Conservation (phyloP, 2,113 vertebrate genomes). For the Gorsachius goisagi region DNA sequence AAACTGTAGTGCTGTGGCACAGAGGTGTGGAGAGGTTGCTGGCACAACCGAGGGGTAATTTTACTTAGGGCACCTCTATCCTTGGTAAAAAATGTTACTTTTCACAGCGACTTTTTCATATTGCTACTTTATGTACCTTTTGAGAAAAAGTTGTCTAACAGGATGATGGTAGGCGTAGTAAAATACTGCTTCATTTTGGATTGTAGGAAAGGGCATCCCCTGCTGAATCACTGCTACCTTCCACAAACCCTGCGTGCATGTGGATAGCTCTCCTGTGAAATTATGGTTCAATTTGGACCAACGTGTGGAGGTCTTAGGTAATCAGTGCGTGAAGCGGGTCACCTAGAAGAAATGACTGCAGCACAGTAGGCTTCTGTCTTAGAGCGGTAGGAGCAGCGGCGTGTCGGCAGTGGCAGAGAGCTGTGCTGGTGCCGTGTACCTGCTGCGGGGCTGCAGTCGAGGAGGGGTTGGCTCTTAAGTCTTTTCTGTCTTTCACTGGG, state of each 20-base stretch:
- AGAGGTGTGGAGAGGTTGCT: not conserved
- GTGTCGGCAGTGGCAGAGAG: not conserved
- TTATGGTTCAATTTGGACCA: not conserved
- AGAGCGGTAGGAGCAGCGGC: not conserved
- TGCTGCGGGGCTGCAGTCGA: not conserved
- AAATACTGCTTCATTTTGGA: not conserved
- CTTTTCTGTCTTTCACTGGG: not conserved
- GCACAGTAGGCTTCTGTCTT: not conserved
- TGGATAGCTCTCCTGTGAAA: not conserved
- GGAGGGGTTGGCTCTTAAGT: too few relatives aligned
- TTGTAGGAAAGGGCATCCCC: not conserved
- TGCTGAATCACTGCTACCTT: not conserved
- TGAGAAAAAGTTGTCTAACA: not conserved
- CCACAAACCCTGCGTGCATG: not conserved
- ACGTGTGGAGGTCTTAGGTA: not conserved
- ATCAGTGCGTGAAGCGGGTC: not conserved
- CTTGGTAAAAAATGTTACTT: not conserved
- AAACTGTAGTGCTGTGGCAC: not conserved
- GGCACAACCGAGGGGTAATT: not conserved
- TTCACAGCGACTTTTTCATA: not conserved
- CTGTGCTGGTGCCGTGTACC: not conserved
- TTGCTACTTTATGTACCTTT: not conserved
- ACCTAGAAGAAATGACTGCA: not conserved
- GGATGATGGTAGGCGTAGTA: not conserved
- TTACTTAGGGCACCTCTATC: not conserved